Evolutionary conservation across 2,797 vertebrate genomes (phyloP).

Genomic region (Coreius guichenoti): DNA sequence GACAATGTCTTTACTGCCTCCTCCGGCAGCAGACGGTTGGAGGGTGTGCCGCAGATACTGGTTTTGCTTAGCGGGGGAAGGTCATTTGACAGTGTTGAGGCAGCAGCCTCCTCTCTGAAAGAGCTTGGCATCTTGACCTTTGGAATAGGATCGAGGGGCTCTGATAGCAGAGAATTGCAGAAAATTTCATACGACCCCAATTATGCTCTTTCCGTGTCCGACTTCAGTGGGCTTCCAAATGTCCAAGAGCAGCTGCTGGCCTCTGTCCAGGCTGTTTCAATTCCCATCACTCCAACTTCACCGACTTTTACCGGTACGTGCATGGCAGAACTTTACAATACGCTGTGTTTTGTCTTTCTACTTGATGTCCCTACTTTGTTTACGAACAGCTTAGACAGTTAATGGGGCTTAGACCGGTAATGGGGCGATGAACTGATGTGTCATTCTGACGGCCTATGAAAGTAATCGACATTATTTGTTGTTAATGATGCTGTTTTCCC

Average conservation of each 20-base stretch:
- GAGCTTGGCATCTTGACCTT: constrained; percentile 51
- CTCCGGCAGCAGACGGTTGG: constrained; percentile 14
- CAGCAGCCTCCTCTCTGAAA: constrained; percentile 52
- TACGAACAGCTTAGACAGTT: too few species aligned
- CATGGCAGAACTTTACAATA: too few species aligned
- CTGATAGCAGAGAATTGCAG: constrained; percentile 66
- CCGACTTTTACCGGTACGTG: constrained; percentile 47
- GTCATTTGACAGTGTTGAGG: constrained; percentile 49
- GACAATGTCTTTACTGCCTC: constrained; percentile 53
- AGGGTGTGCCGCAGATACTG: constrained; percentile 54
- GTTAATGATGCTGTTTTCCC: constrained; percentile 8
- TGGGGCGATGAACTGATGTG: too few species aligned
- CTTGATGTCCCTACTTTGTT: too few species aligned
- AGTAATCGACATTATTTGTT: too few species aligned
- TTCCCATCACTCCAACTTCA: constrained; percentile 28
- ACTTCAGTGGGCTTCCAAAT: constrained; percentile 77
- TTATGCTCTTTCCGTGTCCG: constrained; percentile 56
- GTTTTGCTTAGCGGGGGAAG: constrained; percentile 53
- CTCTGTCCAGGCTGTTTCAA: constrained; percentile 38
- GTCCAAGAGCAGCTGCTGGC: constrained; percentile 75
- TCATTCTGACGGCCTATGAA: too few species aligned
- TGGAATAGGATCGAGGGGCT: constrained; percentile 68
- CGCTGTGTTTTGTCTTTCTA: too few species aligned
- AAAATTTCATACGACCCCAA: constrained; percentile 62
- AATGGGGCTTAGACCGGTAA: too few species aligned